A percentile compares a stretch with the other conserved stretches of the same genome.
Conservation (phyloP, 2,113 vertebrate genomes). For the Epinephelus moara region DNA sequence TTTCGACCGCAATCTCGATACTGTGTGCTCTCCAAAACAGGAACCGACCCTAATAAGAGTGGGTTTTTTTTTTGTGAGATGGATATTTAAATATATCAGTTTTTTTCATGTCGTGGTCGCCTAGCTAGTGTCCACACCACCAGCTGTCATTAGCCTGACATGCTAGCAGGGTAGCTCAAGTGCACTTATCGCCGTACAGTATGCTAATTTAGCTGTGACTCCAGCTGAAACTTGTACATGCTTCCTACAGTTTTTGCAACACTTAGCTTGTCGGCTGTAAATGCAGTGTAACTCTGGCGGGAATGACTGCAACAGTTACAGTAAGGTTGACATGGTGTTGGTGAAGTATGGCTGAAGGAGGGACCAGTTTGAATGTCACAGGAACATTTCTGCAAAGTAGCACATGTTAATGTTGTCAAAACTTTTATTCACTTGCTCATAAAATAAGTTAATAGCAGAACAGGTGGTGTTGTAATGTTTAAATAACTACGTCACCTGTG, state of each 20-base stretch:
- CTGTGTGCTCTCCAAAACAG: not conserved
- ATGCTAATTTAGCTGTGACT: not conserved
- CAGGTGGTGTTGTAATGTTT: not conserved
- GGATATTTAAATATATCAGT: conserved; percentile 10
- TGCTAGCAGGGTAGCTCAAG: conserved; percentile 60
- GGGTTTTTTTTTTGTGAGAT: not conserved
- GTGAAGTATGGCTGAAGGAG: conserved; percentile 7
- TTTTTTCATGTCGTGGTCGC: not conserved
- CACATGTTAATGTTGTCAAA: conserved; percentile 46
- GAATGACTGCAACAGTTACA: not conserved
- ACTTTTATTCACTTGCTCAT: conserved; percentile 7
- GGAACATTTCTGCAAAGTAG: conserved; percentile 30
- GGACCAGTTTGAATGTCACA: conserved; percentile 32
- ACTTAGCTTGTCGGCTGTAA: conserved; percentile 2
- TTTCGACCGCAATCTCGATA: not conserved
- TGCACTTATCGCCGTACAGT: not conserved
- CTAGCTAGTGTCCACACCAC: conserved; percentile 25
- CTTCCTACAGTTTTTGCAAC: not conserved
- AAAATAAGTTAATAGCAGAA: not conserved
- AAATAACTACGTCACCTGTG: not conserved
- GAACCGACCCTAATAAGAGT: conserved; percentile 3
- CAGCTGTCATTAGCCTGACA: conserved; percentile 66
- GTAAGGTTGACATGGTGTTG: not conserved
- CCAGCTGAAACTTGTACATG: not conserved
- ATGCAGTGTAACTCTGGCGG: conserved; percentile 1